Evolutionary conservation across 2,888 invertebrate species (phyloP), one percentile per base, ranked within the genome.

Genomic region (Sinelater perroti): DNA sequence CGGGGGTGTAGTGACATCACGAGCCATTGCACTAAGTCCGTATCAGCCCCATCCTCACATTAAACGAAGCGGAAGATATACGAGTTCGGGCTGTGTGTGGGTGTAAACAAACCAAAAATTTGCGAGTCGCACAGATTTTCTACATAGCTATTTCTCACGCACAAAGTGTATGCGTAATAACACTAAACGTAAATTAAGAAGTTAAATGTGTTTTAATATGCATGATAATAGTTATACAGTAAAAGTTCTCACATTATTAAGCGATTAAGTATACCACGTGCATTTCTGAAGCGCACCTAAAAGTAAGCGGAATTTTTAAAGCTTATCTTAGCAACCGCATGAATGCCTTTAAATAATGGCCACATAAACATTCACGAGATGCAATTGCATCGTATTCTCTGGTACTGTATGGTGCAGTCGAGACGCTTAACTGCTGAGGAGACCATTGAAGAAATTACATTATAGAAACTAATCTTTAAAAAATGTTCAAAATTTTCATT

Each of bases 21-120:
- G 50, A 54, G 44, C 59, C 59, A 54, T 59, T 54, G 49, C 53
- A 54, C 49, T 59, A 54, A 54, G 59, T 59, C 50, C 33, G 45
- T 44, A 54, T 59, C 44, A 24, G 36, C 50, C 59, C 50, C 38
- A 31, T 59, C 31, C 46, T 42, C 26, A 40, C 44, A 33, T 54
- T 54, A 54, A 59, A 59, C 59, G 50, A 59, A 49, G 59, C 50
- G 59, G 54, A 59, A 59, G 54, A 54, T 50, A 59, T 59, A 54
- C 21, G 36, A 54, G 28, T 24, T 20, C 42, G 42, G 30, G 53
- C 47, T 54, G 30, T 54, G 33, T 36, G 53, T 50, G 59, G 56
- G 53, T 54, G 59, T 59, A 54, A 50, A 49, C 54, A 54, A 54
- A 49, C 50, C 50, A 42, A 58, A 57, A 45, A 40, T 56, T 57